Evolutionary conservation across 2,797 vertebrate species (phyloP).

Genomic region (Morelia viridis): DNA sequence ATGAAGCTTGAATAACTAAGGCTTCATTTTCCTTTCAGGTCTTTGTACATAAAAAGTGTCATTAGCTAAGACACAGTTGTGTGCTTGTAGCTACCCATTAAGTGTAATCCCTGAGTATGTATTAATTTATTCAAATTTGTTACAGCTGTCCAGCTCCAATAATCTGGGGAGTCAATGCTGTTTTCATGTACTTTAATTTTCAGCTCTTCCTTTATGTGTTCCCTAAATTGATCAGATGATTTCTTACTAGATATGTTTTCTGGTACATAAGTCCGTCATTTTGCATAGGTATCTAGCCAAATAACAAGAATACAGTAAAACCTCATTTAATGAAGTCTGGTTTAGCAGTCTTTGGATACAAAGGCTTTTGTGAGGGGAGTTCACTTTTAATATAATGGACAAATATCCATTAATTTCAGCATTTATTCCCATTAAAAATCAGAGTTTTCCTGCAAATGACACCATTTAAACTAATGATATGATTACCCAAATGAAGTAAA

Average conservation of each 20-base stretch:
- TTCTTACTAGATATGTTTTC: background rate
- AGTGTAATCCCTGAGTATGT: background rate
- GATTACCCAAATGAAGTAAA: too few species aligned
- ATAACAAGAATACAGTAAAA: background rate
- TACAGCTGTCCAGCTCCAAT: background rate
- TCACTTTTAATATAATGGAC: too few species aligned
- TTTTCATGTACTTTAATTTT: background rate
- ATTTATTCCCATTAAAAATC: too few species aligned
- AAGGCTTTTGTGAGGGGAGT: too few species aligned
- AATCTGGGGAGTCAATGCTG: background rate
- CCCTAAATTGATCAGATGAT: background rate
- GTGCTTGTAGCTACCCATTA: background rate
- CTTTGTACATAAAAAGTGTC: background rate
- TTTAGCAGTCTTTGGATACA: too few species aligned
- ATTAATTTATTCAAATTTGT: background rate
- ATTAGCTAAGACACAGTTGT: background rate
- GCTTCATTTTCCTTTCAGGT: background rate
- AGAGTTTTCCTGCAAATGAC: too few species aligned
- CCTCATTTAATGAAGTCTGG: too few species aligned
- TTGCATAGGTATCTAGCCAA: background rate
- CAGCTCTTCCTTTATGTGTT: background rate
- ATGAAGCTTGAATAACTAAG: background rate
- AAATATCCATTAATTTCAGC: too few species aligned
- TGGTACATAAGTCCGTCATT: too few species aligned
- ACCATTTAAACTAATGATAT: too few species aligned